Evolutionary conservation across 1,140 invertebrate genomes (phyloP).

Genomic region (Heterodera schachtii): DNA sequence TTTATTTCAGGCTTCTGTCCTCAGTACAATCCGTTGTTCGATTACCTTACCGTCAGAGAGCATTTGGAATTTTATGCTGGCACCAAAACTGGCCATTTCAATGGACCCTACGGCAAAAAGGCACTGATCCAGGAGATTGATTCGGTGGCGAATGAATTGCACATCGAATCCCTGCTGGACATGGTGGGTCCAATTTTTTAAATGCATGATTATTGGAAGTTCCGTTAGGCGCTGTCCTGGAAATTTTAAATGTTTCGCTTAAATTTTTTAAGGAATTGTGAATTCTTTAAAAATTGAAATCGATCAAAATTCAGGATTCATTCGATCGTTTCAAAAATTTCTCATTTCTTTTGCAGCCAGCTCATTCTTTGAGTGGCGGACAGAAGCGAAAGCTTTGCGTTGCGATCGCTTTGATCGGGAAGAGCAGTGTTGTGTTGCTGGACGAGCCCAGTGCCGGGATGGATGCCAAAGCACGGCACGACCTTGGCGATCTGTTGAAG

Average conservation of each 20-base stretch:
- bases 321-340: neutral
- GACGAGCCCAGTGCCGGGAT: conserved; percentile 72
- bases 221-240: too few species aligned
- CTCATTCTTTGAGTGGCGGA: conserved; percentile 67
- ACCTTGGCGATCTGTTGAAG: conserved; percentile 70
- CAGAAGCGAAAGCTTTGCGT: conserved; percentile 69
- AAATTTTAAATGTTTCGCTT: too few species aligned
- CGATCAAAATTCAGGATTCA: too few species aligned
- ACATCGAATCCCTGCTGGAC: neutral
- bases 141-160: neutral
- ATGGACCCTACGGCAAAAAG: conserved; percentile 11
- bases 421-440: conserved; percentile 68
- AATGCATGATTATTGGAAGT: too few species aligned
- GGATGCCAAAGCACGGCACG: conserved; percentile 70
- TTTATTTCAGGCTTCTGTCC: conserved; percentile 76
- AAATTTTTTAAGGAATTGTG: too few species aligned
- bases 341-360: conserved; percentile 35
- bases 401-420: conserved; percentile 69
- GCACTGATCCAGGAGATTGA: conserved; percentile 32
- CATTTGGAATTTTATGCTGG: conserved; percentile 82
- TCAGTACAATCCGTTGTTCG: conserved; percentile 90
- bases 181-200: neutral
- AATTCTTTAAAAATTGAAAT: too few species aligned
- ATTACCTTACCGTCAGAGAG: conserved; percentile 83
- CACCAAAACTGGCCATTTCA: conserved; percentile 55